phyloP scores from a whole-genome alignment of 2,888 invertebrate genomes.

The Phasia obesa region DNA sequence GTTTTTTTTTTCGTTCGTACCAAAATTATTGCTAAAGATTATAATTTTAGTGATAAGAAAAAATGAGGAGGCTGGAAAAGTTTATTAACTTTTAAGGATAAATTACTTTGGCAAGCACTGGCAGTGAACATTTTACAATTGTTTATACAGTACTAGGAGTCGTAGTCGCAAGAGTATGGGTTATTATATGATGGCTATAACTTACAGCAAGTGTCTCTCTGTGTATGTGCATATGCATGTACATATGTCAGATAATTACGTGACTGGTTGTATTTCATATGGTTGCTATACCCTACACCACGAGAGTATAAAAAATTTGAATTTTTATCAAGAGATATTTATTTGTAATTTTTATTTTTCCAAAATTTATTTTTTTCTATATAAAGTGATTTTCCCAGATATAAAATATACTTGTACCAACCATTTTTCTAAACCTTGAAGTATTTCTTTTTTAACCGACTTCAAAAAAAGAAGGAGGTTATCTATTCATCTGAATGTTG shows the following conservation, averaged over 20 bases:
- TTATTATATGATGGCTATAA: conserved; percentile 18
- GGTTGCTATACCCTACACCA: not conserved
- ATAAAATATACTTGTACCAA: too few relatives aligned
- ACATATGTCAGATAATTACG: conserved; percentile 45
- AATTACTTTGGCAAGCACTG: conserved; percentile 48
- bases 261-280: conserved; percentile 34
- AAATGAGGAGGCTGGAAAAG: conserved; percentile 62
- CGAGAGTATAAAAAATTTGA: too few relatives aligned
- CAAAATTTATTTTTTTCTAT: too few relatives aligned
- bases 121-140: conserved; percentile 29
- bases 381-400: too few relatives aligned
- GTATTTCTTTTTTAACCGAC: too few relatives aligned
- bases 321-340: too few relatives aligned
- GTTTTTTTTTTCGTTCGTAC: not conserved
- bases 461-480: too few relatives aligned
- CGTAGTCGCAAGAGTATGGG: conserved; percentile 1
- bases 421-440: too few relatives aligned
- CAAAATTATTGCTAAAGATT: conserved; percentile 68
- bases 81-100: conserved; percentile 70
- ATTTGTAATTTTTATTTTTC: too few relatives aligned
- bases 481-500: too few relatives aligned
- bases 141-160: conserved; percentile 22
- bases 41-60: conserved; percentile 65
- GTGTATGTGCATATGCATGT: too few relatives aligned
- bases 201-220: conserved; percentile 44